Percentiles rank a stretch among this genome's conserved stretches.
These are phyloP conservation scores for Chlorodrepanis virens DNA, from an alignment of 2,113 vertebrate genomes.

Conservation along the genomic window DNA sequence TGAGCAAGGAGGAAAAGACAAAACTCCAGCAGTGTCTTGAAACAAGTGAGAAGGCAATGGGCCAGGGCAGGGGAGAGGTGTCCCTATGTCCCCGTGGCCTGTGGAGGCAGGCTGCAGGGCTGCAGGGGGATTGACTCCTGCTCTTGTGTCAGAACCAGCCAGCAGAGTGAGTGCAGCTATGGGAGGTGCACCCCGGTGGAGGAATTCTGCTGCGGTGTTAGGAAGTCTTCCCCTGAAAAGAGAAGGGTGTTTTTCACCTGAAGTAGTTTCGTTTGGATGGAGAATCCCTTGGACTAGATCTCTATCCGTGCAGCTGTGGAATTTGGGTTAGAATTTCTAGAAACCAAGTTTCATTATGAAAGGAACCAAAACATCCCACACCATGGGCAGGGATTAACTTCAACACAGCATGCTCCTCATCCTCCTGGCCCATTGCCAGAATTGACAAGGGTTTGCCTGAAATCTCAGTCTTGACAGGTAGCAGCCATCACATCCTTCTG, in stretches of 20 bases:
- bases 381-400: neutral
- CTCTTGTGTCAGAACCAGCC: neutral
- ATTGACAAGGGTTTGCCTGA: neutral
- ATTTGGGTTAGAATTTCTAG: neutral
- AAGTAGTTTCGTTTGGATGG: neutral
- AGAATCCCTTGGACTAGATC: neutral
- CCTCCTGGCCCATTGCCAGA: neutral
- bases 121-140: neutral
- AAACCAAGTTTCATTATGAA: neutral
- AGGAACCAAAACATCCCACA: neutral
- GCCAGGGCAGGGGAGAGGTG: neutral
- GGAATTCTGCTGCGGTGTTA: neutral
- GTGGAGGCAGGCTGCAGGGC: neutral
- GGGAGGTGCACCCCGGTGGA: neutral
- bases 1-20: neutral
- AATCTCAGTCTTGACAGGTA: neutral
- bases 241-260: neutral
- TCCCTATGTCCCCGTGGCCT: rapidly evolving
- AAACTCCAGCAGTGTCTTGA: neutral
- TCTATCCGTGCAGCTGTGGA: rapidly evolving
- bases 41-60: neutral
- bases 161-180: neutral
- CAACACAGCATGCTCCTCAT: neutral
- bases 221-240: neutral
- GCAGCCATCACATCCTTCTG: neutral